Evolutionary conservation across 2,797 vertebrate genomes (phyloP), one percentile per base, ranked within the genome.

Genomic region (Mallotus villosus): DNA sequence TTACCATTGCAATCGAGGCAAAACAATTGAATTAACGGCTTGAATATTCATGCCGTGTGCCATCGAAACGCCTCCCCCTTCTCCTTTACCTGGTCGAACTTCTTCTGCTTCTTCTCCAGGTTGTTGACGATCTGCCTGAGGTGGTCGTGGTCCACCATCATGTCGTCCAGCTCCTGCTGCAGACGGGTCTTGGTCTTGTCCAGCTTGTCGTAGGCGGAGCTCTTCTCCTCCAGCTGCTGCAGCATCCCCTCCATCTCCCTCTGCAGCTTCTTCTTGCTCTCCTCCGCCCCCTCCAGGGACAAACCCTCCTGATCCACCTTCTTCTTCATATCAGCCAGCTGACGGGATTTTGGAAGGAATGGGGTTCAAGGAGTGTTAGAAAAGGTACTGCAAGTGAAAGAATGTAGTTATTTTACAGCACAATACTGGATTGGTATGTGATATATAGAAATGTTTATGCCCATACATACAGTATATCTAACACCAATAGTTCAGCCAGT

Each of bases 81-180:
- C n/a, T 14, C 41, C 46, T 1, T 49, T 88, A 99, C 98, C 97
- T 99, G 98, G 90, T 99, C 98, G 78, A 99, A 99, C 87, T 99
- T 99, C 89, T 94, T 99, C 90, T 99, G 97, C 84, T 98, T 99
- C 89, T 88, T 96, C 91, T 98, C 97, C 76, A 99, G 90, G 88
- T 94, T 97, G 86, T 93, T 95, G 66, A 96, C 94, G 0, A 90
- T 93, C 90, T 98, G 97, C 59, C 96, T 91, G 78, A 97, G 94
- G 81, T 98, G 93, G 85, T 97, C 97, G 73, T 98, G 92, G 78
- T 97, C 95, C 78, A 99, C 94, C n/a, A 94, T 62, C 0, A 98
- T 85, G 85, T 99, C 98, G 0, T 99, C 98, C 79, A 99, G 91
- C 90, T 99, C 98, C 81, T 96, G 95, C 89, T 99, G 97, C 67